Evolutionary conservation across 2,113 vertebrate species (phyloP).

Genomic region (Periophthalmodon schlosseri): DNA sequence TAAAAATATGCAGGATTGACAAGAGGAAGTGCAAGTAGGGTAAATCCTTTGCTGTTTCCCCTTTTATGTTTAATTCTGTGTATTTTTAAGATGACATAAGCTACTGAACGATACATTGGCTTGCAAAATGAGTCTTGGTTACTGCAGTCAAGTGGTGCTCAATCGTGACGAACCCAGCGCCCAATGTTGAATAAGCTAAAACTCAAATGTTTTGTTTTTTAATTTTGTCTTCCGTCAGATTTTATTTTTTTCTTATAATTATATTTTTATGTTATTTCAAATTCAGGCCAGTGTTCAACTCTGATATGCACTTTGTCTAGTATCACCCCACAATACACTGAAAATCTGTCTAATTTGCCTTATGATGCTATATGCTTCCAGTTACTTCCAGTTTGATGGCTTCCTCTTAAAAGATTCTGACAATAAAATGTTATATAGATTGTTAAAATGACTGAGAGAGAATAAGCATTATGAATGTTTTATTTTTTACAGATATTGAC

Average conservation of each 20-base stretch:
- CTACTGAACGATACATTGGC: constrained; percentile 18
- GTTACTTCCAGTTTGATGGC: constrained; percentile 44
- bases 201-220: constrained; percentile 39
- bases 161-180: constrained; percentile 30
- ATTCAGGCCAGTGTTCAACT: constrained; percentile 43
- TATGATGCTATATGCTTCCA: constrained; percentile 34
- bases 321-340: constrained; percentile 9
- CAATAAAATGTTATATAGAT: background rate
- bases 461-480: background rate
- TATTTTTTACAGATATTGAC: background rate
- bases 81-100: constrained; percentile 21
- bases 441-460: background rate
- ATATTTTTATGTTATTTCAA: constrained; percentile 24
- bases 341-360: constrained; percentile 21
- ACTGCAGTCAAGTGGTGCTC: constrained; percentile 35
- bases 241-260: constrained; percentile 10
- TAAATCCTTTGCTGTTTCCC: constrained; percentile 15
- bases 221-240: constrained; percentile 30
- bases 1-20: background rate
- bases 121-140: constrained; percentile 6
- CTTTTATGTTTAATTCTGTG: constrained; percentile 5
- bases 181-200: constrained; percentile 71
- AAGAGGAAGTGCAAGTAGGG: background rate
- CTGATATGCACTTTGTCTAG: constrained; percentile 6
- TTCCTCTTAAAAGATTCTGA: constrained; percentile 28